Evolutionary conservation across 2,113 vertebrate species (phyloP).

Genomic region (Vombatus ursinus): DNA sequence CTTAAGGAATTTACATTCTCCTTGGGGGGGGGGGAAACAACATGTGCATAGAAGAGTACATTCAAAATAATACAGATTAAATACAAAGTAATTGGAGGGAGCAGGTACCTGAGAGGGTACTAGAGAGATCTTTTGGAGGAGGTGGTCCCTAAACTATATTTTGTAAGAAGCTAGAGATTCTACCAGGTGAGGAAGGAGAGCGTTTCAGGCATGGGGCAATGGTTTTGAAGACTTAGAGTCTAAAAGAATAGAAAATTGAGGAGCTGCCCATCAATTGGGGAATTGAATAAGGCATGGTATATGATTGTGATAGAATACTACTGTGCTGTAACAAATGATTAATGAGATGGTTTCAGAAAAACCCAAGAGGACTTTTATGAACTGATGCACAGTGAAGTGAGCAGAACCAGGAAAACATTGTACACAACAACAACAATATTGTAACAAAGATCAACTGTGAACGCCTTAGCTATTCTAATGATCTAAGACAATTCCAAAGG

Average conservation of each 20-base stretch:
- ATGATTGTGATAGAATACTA: background rate
- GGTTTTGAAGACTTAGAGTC: background rate
- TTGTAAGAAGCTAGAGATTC: background rate
- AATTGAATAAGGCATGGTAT: background rate
- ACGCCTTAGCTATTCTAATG: too few relatives aligned
- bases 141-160: background rate
- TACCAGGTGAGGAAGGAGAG: background rate
- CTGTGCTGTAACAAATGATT: background rate
- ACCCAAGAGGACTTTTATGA: background rate
- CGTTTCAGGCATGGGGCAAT: background rate
- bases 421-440: background rate
- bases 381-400: background rate
- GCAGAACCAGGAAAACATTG: background rate
- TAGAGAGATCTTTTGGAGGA: background rate
- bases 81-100: background rate
- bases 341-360: background rate
- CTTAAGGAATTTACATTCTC: background rate
- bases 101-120: background rate
- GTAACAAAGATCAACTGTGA: too few relatives aligned
- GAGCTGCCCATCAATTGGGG: background rate
- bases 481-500: too few relatives aligned
- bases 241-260: background rate
- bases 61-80: background rate
- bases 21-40: background rate
- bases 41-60: background rate